Percentiles rank a stretch among this genome's conserved stretches.
phyloP scores from a whole-genome alignment of 35 echinoderm and acorn worm genomes.

The Ptychodera flava region DNA sequence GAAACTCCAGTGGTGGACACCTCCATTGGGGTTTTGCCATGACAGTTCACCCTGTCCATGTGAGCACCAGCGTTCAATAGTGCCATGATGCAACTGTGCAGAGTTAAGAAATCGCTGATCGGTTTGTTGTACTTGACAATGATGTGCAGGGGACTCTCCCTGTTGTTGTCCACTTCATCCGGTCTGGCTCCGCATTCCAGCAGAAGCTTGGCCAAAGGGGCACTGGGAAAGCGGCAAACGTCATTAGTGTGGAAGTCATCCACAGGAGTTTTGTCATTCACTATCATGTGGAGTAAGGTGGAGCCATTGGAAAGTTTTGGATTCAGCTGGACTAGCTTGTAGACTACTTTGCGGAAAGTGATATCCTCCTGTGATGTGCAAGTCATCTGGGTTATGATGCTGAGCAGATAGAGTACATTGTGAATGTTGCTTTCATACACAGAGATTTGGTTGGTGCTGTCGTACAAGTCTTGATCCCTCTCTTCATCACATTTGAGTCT shows the following conservation, averaged over 20 bases:
- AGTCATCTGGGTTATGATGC: slow-evolving; percentile 39
- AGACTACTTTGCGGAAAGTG: slow-evolving; percentile 55
- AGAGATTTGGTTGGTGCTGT: slow-evolving; percentile 22
- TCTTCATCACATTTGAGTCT: slow-evolving; percentile 16
- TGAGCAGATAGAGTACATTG: slow-evolving; percentile 57
- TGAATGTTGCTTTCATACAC: slow-evolving; percentile 39
- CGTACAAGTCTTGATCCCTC: slow-evolving; percentile 25
- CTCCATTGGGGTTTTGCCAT: slow-evolving; percentile 46
- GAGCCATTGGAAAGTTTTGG: slow-evolving; percentile 42
- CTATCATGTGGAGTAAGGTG: slow-evolving; percentile 58
- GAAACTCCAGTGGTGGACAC: slow-evolving; percentile 59
- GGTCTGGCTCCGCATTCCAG: slow-evolving; percentile 75
- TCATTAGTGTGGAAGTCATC: slow-evolving; percentile 80
- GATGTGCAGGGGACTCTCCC: slow-evolving; percentile 50
- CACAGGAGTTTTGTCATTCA: slow-evolving; percentile 58
- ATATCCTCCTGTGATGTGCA: slow-evolving; percentile 27
- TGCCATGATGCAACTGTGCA: slow-evolving; percentile 58
- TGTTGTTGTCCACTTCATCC: slow-evolving; percentile 35
- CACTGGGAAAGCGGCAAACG: slow-evolving; percentile 59
- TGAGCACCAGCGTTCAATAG: slow-evolving; percentile 48
- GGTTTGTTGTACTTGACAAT: slow-evolving; percentile 73
- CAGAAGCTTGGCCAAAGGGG: slow-evolving; percentile 37
- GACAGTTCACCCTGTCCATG: slow-evolving; percentile 43
- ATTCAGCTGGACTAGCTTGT: slow-evolving; percentile 39
- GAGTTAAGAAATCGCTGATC: slow-evolving; percentile 73